A percentile compares a stretch with the other conserved stretches of the same genome.
Evolutionary conservation across 2,797 vertebrate genomes (phyloP).

Genomic region (Scolopax rusticola): DNA sequence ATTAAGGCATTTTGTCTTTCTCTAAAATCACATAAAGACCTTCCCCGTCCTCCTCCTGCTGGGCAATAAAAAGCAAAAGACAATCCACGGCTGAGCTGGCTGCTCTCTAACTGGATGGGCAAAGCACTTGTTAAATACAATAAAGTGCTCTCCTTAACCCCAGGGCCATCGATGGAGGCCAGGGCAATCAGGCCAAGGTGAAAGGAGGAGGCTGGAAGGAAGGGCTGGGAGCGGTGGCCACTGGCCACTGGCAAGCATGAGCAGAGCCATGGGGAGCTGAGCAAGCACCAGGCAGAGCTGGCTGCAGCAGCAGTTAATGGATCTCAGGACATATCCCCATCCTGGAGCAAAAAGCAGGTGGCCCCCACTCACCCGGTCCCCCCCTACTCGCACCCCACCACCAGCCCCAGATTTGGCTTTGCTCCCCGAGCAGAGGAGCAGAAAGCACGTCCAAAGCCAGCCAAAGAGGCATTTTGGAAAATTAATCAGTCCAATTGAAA

Average conservation of each 20-base stretch:
- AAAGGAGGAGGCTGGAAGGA: neutral
- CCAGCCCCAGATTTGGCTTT: neutral
- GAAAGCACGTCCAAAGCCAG: neutral
- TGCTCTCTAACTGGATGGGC: conserved; percentile 17
- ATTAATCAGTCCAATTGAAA: conserved; percentile 49
- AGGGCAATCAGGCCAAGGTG: fast-evolving
- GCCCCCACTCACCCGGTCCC: neutral
- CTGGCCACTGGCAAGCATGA: fast-evolving
- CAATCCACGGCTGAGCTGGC: neutral
- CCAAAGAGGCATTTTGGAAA: neutral
- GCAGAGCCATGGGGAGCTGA: neutral
- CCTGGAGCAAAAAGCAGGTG: no score
- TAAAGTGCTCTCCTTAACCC: neutral
- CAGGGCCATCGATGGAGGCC: neutral
- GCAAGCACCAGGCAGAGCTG: fast-evolving
- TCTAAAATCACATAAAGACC: conserved; percentile 60
- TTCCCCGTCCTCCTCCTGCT: conserved; percentile 25
- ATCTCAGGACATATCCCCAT: fast-evolving
- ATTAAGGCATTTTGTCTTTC: conserved; percentile 72
- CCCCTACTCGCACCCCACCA: fast-evolving
- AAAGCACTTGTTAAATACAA: conserved; percentile 16
- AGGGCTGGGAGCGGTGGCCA: neutral
- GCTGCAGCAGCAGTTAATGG: fast-evolving
- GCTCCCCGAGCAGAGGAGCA: fast-evolving
- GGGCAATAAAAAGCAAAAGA: conserved; percentile 31